These are phyloP conservation scores for Arctocebus calabarensis DNA, from an alignment of 2,797 vertebrate genomes.

Conservation along the genomic window DNA sequence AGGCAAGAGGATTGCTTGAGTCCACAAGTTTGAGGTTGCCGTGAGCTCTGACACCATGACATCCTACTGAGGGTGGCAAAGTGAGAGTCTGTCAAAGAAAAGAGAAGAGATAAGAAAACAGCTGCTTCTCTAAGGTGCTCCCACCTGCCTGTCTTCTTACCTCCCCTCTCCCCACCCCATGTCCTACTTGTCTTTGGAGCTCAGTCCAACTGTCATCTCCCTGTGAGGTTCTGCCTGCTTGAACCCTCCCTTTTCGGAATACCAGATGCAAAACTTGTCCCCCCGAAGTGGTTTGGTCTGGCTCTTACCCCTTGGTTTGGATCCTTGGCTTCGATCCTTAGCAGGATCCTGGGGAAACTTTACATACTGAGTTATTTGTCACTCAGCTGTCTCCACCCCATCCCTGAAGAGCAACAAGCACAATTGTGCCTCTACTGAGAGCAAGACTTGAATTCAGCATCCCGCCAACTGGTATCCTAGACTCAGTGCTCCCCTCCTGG, in stretches of 20 bases:
- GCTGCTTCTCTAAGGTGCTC: background rate
- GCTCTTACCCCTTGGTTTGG: background rate
- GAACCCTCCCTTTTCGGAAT: conserved; percentile 19
- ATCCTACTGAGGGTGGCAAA: too few relatives aligned
- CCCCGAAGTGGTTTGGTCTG: background rate
- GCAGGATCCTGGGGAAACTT: conserved; percentile 40
- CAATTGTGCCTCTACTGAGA: conserved; percentile 3
- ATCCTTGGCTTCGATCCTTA: conserved; percentile 61
- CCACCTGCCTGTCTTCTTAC: background rate
- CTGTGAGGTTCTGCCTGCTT: background rate
- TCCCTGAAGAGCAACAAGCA: conserved; percentile 25
- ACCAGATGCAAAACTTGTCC: conserved; percentile 9
- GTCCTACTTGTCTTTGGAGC: background rate
- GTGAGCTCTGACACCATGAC: too few relatives aligned
- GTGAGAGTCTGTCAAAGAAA: too few relatives aligned
- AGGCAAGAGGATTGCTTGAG: too few relatives aligned
- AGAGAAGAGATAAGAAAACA: background rate
- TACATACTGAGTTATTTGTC: conserved; percentile 48
- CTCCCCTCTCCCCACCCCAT: background rate
- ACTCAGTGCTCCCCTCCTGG: background rate
- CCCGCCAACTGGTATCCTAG: background rate
- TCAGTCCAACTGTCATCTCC: background rate
- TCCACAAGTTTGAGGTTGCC: too few relatives aligned
- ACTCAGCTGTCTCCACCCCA: conserved; percentile 39
- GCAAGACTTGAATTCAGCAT: background rate